Percentiles rank a stretch among this genome's conserved stretches.
phyloP scores from a whole-genome alignment of 2,888 invertebrate genomes.

The Nomada ferruginata region DNA sequence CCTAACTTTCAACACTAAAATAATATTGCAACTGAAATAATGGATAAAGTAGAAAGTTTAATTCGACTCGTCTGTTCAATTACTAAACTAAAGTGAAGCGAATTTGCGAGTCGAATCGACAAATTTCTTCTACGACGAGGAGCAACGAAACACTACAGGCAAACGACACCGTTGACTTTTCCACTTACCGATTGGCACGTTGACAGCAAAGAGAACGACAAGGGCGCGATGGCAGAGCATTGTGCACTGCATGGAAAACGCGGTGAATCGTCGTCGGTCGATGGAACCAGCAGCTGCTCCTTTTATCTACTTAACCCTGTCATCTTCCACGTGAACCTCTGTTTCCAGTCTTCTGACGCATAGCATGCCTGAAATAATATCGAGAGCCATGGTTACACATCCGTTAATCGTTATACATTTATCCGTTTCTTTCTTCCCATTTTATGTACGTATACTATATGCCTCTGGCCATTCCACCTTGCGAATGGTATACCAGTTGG shows the following conservation, averaged over 20 bases:
- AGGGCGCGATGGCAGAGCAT: conserved; percentile 80
- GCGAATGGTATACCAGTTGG: too few species aligned
- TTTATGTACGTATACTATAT: background rate
- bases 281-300: conserved; percentile 63
- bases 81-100: too few species aligned
- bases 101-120: background rate
- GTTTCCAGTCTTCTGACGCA: conserved; percentile 71
- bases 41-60: too few species aligned
- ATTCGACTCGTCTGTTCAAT: too few species aligned
- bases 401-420: conserved; percentile 17
- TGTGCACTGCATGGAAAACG: conserved; percentile 73
- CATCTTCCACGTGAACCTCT: conserved; percentile 74
- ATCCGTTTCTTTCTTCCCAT: background rate
- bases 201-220: conserved; percentile 79
- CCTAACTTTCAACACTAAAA: too few species aligned
- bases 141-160: background rate
- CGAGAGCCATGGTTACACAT: background rate
- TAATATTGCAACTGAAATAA: too few species aligned
- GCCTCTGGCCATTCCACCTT: background rate
- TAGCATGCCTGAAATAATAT: conserved; percentile 74
- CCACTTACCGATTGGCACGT: conserved; percentile 82
- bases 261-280: conserved; percentile 69
- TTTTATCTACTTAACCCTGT: conserved; percentile 78
- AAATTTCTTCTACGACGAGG: background rate
- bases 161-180: conserved; percentile 13